Evolutionary conservation across 2,888 invertebrate species (phyloP).

Genomic region (Ophion ellenae): DNA sequence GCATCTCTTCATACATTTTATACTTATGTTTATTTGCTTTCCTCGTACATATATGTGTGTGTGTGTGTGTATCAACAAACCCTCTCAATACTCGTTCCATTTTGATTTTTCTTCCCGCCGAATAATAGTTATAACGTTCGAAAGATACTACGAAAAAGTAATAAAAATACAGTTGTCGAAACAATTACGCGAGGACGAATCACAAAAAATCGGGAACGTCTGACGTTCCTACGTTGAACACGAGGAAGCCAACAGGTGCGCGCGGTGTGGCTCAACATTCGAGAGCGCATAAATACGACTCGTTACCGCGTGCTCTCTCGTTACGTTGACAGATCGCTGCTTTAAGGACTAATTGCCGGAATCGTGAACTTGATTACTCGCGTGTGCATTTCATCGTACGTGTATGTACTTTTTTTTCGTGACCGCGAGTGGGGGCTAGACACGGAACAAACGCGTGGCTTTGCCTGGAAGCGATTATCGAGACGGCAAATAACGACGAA

Average conservation of each 20-base stretch:
- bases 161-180: not conserved
- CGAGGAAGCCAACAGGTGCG: constrained; percentile 12
- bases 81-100: not conserved
- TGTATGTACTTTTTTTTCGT: constrained; percentile 14
- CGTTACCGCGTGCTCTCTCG: constrained; percentile 44
- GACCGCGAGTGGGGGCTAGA: not conserved
- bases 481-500: constrained; percentile 68
- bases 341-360: constrained; percentile 62
- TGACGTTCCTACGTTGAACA: not conserved
- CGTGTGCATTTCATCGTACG: constrained; percentile 7
- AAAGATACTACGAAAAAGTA: not conserved
- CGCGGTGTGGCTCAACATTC: constrained; percentile 38
- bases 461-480: constrained; percentile 65
- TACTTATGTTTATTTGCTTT: constrained; percentile 30
- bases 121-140: not conserved
- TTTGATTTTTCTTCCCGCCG: not conserved
- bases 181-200: not conserved
- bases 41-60: not conserved
- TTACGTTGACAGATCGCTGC: constrained; percentile 34
- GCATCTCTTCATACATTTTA: constrained; percentile 56
- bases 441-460: constrained; percentile 25
- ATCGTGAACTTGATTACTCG: constrained; percentile 53
- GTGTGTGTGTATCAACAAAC: not conserved
- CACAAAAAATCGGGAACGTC: constrained; percentile 11
- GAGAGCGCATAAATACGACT: constrained; percentile 53